Evolutionary conservation across 64 coral and sea anemone genomes (phyloP).

Genomic region (Pocillopora verrucosa): DNA sequence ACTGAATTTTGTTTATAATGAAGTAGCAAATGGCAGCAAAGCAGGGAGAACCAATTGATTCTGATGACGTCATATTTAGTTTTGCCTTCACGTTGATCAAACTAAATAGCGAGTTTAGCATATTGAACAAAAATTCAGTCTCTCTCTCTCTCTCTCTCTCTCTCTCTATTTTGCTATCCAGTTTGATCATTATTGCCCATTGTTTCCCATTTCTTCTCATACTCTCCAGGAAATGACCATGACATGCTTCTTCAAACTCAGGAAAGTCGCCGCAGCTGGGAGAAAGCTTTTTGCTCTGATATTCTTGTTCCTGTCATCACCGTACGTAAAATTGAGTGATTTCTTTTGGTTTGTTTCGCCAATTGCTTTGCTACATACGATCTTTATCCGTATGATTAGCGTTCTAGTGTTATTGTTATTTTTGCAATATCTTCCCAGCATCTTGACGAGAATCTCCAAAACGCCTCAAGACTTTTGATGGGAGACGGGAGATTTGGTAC

Average conservation of each 20-base stretch:
- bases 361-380: not conserved
- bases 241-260: conserved; percentile 8
- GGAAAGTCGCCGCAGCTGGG: conserved; percentile 36
- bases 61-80: too few species aligned
- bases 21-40: too few species aligned
- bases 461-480: not conserved
- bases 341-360: not conserved
- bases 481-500: conserved; percentile 35
- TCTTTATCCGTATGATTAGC: not conserved
- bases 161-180: too few species aligned
- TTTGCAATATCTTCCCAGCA: not conserved
- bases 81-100: too few species aligned
- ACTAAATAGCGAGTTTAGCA: too few species aligned
- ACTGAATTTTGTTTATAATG: too few species aligned
- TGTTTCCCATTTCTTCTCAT: not conserved
- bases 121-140: too few species aligned
- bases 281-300: conserved; percentile 25
- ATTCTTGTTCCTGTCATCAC: conserved; percentile 12
- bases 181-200: not conserved
- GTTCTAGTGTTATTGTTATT: not conserved
- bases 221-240: not conserved
- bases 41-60: too few species aligned
- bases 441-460: conserved; percentile 30
- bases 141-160: too few species aligned
- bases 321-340: not conserved